Base-by-base conservation (phyloP, 2,797 vertebrate species). In the Melopsittacus undulatus region DNA sequence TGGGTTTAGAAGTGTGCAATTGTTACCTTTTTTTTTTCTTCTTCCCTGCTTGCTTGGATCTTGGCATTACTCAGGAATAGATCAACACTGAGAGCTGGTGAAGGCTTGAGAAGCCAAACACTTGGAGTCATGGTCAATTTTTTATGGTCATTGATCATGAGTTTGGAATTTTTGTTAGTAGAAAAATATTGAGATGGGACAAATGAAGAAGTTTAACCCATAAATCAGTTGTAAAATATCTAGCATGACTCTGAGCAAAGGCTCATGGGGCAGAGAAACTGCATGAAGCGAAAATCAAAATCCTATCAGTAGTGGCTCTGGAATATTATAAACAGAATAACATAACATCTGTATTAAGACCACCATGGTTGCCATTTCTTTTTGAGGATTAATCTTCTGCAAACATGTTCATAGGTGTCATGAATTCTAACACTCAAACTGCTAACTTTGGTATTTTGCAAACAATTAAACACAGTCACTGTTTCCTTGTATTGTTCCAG, bases 41-140 rank as follows among this genome's bases (percentile, higher is more conserved):
- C n/a, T 57, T 57, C 54, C 29, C 51, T 61, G 36, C 10, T 87
- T 80, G 27, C 67, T 13, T 27, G 59, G 36, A 46, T 57, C 13
- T 7, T 59, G n/a, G 6, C 12, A 62, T 54, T 76, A 23, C 3
- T 12, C 13, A 66, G 32, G 67, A 34, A 73, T 63, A 89, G 24
- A 34, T 36, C 32, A 89, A 68, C 11, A 32, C 0, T 34, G 61
- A 87, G 64, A 77, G 21, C 8, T 52, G 83, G n/a, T 0, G 1
- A 67, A 77, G 6, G 8, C 63, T 81, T 89, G 40, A 87, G 76
- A 90, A 84, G 13, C 4, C 30, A 74, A 59, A 45, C 8, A 34
- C 19, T 51, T 62, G 11, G 38, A 89, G 42, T 32, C 9, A 34
- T 16, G 10, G 62, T 87, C 16, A 52, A 21, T 32, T 79, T 79